Percentiles rank a stretch among this genome's conserved stretches.
These are phyloP conservation scores for Atlantisia rogersi DNA, from an alignment of 2,113 vertebrate species.

Conservation along the genomic window DNA sequence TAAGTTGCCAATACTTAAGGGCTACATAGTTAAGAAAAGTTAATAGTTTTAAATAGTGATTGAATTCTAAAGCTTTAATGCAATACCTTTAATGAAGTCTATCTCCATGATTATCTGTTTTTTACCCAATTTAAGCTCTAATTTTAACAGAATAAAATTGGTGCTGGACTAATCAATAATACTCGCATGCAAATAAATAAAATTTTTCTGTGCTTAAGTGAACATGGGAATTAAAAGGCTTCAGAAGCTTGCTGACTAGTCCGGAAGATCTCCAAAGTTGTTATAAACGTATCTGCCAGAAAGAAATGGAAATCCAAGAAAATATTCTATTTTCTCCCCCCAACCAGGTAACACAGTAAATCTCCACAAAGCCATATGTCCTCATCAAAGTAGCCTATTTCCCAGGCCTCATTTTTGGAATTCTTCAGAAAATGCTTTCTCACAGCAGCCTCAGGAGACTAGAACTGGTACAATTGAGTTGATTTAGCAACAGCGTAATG, in stretches of 20 bases:
- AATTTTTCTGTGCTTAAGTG: slow-evolving; percentile 11
- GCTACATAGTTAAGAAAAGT: not conserved
- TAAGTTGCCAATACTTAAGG: not conserved
- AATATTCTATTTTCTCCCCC: not conserved
- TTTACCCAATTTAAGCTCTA: not conserved
- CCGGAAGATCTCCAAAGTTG: not conserved
- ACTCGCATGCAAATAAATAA: not conserved
- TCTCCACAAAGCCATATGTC: not conserved
- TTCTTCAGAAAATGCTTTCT: not conserved
- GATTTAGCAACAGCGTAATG: not conserved
- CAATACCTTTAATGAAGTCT: not conserved
- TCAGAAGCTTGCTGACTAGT: not conserved
- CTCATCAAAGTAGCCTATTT: not conserved
- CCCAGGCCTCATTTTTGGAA: not conserved
- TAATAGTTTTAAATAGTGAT: not conserved
- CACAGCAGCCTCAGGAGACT: not conserved
- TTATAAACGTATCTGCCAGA: not conserved
- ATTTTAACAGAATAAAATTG: not conserved
- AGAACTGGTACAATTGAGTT: not conserved
- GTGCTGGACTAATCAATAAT: not conserved
- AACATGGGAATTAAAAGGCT: not conserved
- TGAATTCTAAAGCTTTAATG: not conserved
- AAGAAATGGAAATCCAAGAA: not conserved
- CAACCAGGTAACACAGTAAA: not conserved
- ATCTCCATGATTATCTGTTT: not conserved